Evolutionary conservation across 1,140 invertebrate genomes (phyloP).

Genomic region (Drosophila elegans): DNA sequence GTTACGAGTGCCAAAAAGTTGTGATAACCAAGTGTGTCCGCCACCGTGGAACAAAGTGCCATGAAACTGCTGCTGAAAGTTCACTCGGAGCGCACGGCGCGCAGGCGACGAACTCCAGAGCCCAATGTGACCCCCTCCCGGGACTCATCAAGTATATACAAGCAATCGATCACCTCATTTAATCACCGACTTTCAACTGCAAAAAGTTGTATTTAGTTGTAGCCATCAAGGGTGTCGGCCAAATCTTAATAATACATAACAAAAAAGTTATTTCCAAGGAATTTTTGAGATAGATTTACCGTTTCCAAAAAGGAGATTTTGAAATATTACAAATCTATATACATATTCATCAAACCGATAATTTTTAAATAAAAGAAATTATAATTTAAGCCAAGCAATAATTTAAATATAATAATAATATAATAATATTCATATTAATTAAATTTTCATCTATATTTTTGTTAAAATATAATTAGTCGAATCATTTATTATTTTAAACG

Average conservation of each 20-base stretch:
- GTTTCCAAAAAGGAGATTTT: no score
- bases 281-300: no score
- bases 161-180: not conserved
- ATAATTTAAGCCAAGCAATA: no score
- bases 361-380: no score
- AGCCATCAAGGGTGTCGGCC: not conserved
- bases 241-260: not conserved
- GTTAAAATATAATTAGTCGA: no score
- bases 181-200: not conserved
- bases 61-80: conserved; percentile 83
- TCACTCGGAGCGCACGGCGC: conserved; percentile 75
- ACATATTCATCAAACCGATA: no score
- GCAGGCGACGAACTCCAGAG: conserved; percentile 68
- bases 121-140: conserved; percentile 31
- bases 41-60: conserved; percentile 18
- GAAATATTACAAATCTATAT: no score
- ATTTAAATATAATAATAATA: no score
- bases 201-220: not conserved
- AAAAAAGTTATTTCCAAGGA: not conserved
- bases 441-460: no score
- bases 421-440: no score
- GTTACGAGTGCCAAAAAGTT: conserved; percentile 7
- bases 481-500: no score
- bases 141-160: conserved; percentile 46
- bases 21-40: conserved; percentile 42